Percentiles rank a stretch among this genome's conserved stretches.
These are phyloP conservation scores for Mythimna ferrago DNA, from an alignment of 2,888 invertebrate species.

Conservation along the genomic window DNA sequence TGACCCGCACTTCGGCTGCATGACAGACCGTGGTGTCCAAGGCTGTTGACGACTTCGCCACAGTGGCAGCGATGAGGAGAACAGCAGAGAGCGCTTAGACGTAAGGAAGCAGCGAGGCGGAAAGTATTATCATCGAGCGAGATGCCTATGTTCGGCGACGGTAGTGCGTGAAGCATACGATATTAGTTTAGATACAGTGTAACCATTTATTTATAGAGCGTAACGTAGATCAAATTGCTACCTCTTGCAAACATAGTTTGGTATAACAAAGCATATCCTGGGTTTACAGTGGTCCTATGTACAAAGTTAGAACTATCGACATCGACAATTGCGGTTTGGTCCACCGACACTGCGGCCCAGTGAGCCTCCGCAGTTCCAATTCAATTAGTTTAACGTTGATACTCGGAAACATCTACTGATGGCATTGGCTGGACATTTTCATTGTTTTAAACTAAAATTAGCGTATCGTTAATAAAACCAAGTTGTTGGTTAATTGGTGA, in stretches of 20 bases:
- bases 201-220: no score
- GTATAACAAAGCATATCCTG: background rate
- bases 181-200: no score
- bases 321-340: constrained; percentile 45
- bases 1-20: no score
- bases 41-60: no score
- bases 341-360: constrained; percentile 8
- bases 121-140: no score
- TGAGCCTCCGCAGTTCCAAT: constrained; percentile 28
- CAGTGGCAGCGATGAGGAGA: no score
- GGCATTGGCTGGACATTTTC: background rate
- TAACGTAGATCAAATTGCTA: no score
- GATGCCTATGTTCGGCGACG: no score
- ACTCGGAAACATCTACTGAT: constrained; percentile 22
- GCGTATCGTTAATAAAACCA: background rate
- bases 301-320: constrained; percentile 9
- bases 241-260: constrained; percentile 1
- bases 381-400: constrained; percentile 47
- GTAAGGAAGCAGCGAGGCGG: no score
- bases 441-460: constrained; percentile 25
- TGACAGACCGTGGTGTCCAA: no score
- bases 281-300: constrained; percentile 14
- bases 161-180: no score
- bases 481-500: background rate
- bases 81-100: no score